Base-by-base conservation (phyloP, 1,140 invertebrate genomes). In the Drosophila serrata region DNA sequence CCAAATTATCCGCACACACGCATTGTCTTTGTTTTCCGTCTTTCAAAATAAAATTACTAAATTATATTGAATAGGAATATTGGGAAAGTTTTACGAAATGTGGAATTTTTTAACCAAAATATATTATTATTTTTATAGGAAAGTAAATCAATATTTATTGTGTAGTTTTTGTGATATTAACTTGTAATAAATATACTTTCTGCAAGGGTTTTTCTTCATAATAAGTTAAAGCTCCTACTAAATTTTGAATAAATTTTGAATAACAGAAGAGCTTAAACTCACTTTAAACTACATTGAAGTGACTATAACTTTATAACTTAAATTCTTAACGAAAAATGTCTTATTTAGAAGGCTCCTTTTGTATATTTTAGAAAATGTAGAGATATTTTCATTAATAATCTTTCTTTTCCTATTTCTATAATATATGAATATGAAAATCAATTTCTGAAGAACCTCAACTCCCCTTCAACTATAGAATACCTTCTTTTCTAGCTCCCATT, bases 1-100 rank as follows among this genome's bases (percentile, higher is more conserved):
- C 63, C 48, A 77, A 76, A 73, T 62, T 75, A 63, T 62, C 58
- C 45, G 29, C 35, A 17, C 51, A 51, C 42, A 48, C 67, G 72
- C 63, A 53, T 59, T 46, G 49, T 48, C 45, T 72, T 51, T 29
- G 39, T 61, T 74, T 42, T 45, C 12, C 35, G 35, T 33, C 19
- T 12, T 0, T 19, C 33, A 43, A 15, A 46, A 13, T 33, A 27
- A 45, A 19, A 24, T 24, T 55, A 24, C 22, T 12, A 12, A 37
- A 33, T 17, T 24, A n/a, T 49, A 2, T 61, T 43, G 12, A 40
- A 46, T 19, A 51, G 42, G 19, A 39, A 12, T 51, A 40, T 12
- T 27, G 45, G 27, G 29, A 1, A 4, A 29, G 4, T n/a, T n/a
- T n/a, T n/a, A n/a, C n/a, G n/a, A n/a, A 39, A 3, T 3, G 7